A percentile compares a stretch with the other conserved stretches of the same genome.
Conservation (phyloP, 2,888 invertebrate genomes). For the Tortricodes alternella region DNA sequence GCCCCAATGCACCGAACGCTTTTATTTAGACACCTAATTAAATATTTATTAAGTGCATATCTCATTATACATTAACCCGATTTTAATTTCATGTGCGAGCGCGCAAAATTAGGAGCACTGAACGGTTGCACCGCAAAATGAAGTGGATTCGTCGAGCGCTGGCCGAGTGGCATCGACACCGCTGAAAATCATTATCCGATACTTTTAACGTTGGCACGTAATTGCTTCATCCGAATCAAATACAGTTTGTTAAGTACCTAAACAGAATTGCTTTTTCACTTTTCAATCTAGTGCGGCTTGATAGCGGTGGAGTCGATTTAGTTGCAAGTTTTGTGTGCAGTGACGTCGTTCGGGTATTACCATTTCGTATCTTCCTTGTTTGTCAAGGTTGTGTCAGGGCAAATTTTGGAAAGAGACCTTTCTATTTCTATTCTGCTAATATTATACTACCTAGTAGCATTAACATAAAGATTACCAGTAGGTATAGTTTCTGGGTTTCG, state of each 20-base stretch:
- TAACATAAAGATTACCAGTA: too few relatives aligned
- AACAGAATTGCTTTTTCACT: conserved; percentile 27
- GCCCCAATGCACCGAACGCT: conserved; percentile 55
- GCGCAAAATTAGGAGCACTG: conserved; percentile 77
- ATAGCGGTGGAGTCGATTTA: background rate
- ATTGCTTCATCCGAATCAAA: conserved; percentile 16
- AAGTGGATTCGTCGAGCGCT: conserved; percentile 67
- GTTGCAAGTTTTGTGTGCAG: background rate
- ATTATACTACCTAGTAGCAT: too few relatives aligned
- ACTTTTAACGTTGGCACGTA: conserved; percentile 47
- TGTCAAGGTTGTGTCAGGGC: background rate
- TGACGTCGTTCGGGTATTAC: background rate
- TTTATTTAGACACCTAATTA: conserved; percentile 82
- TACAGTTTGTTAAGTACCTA: conserved; percentile 21
- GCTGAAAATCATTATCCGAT: conserved; percentile 72
- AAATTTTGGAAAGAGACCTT: too few relatives aligned
- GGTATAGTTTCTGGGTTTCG: too few relatives aligned
- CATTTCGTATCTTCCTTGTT: background rate
- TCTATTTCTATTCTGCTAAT: too few relatives aligned
- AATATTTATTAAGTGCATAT: conserved; percentile 81
- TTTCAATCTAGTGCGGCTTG: conserved; percentile 23
- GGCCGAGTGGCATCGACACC: conserved; percentile 50
- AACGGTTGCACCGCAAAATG: conserved; percentile 74
- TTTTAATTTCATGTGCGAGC: conserved; percentile 81
- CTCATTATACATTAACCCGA: conserved; percentile 79